Evolutionary conservation across 92 coral and sea anemone species (phyloP).

Genomic region (Paragorgia papillata): DNA sequence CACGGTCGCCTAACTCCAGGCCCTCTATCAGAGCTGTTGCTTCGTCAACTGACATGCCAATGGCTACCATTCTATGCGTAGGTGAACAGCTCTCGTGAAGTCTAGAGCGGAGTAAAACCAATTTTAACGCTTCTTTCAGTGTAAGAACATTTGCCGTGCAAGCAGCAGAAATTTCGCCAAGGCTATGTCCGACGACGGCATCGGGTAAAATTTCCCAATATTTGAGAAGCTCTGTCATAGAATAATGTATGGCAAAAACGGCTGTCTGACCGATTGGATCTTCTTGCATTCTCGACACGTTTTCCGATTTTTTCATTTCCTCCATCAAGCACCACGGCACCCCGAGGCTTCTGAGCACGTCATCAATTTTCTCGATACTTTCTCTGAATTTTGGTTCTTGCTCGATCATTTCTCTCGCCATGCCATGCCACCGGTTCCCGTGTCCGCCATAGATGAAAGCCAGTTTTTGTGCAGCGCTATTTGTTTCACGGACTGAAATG

Average conservation of each 20-base stretch:
- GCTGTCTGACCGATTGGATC: conserved; percentile 72
- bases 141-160: conserved; percentile 68
- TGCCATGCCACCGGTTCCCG: conserved; percentile 82
- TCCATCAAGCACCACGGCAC: conserved; percentile 64
- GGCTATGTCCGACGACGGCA: conserved; percentile 90
- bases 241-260: conserved; percentile 78
- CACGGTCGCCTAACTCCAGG: conserved; percentile 52
- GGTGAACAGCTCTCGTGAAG: conserved; percentile 73
- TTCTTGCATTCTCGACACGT: conserved; percentile 48
- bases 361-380: conserved; percentile 52
- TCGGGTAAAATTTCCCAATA: conserved; percentile 82
- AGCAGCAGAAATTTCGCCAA: conserved; percentile 84
- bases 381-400: conserved; percentile 67
- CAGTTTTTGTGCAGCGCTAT: conserved; percentile 33
- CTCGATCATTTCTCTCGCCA: conserved; percentile 79
- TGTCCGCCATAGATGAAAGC: conserved; percentile 88
- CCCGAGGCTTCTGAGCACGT: conserved; percentile 54
- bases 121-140: conserved; percentile 62
- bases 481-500: conserved; percentile 46
- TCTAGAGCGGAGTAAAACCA: conserved; percentile 68
- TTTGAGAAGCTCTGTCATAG: conserved; percentile 68
- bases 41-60: conserved; percentile 70
- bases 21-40: conserved; percentile 49
- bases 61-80: conserved; percentile 82
- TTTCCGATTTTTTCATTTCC: conserved; percentile 57